Evolutionary conservation across 1,140 invertebrate species (phyloP), one percentile per base, ranked within the genome.

Genomic region (Drosophila cardini): DNA sequence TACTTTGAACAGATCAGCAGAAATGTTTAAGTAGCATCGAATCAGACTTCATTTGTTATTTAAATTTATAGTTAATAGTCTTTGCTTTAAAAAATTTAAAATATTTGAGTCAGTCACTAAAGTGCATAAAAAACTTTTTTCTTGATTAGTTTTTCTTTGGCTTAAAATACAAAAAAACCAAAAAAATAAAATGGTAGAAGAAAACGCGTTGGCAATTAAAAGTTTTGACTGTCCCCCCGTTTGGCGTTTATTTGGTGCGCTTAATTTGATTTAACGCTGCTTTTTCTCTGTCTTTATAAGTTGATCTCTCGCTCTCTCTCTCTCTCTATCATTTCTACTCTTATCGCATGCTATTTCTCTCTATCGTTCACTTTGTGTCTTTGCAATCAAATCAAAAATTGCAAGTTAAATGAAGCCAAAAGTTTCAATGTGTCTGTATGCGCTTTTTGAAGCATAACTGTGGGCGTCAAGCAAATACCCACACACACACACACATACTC

Each of bases 321-420:
- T 43, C 4, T 10, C 40, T 32, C 15, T 42, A 9, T 16, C 26
- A 13, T 48, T 8, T 48, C 11, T 48, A 10, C 21, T 6, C 30
- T 32, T 32, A 15, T 13, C 48, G n/a, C 21, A 26, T 26, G 21
- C 21, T 3, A 26, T 26, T 26, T 26, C 21, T 5, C 21, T 64
- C 21, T 45, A 8, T 42, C 8, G 16, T n/a, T n/a, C 16, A 11
- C 26, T 15, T 55, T 26, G 62, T 48, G 45, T 42, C 40, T 40
- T 8, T 75, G 67, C 67, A 70, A 75, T 75, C 72, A 64, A 75
- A 75, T 75, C 72, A 75, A 75, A 26, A 75, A 75, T 71, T 36
- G 60, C 60, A 75, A 75, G 72, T 75, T 74, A 75, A 75, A 75
- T 75, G 60, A 71, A 75, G 67, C 72, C 67, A 71, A 75, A 71